Percentiles rank a stretch among this genome's conserved stretches.
Evolutionary conservation across 2,113 vertebrate genomes (phyloP).

Genomic region (Ammospiza nelsoni): DNA sequence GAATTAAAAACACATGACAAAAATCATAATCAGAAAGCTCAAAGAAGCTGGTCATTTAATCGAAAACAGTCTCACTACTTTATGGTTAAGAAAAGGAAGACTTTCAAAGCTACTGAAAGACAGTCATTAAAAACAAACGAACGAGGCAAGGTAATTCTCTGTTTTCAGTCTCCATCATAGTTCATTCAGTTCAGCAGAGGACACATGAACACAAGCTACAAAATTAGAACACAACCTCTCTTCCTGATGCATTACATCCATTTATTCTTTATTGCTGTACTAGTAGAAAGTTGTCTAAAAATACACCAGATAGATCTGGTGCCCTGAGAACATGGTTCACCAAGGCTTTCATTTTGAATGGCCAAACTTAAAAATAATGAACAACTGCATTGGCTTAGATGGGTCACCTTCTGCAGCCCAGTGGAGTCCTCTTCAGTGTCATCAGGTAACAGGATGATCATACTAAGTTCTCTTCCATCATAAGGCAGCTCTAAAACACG

Average conservation of each 20-base stretch:
- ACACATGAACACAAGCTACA: neutral
- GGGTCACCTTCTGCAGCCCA: constrained; percentile 82
- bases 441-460: constrained; percentile 88
- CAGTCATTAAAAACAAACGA: neutral
- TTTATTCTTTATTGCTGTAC: fast-evolving
- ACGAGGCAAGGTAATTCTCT: neutral
- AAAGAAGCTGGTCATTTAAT: neutral
- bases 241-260: neutral
- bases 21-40: neutral
- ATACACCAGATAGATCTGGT: neutral
- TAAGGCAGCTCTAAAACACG: constrained; percentile 89
- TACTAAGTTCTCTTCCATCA: constrained; percentile 81
- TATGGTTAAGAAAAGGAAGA: neutral
- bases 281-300: neutral
- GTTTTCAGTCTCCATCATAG: neutral
- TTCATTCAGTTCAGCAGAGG: neutral
- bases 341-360: neutral
- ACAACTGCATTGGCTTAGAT: neutral
- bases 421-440: constrained; percentile 73
- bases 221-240: neutral
- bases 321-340: neutral
- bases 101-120: neutral
- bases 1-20: neutral
- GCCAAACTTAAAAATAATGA: neutral
- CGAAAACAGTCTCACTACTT: neutral